These are phyloP conservation scores for Catharus ustulatus DNA, from an alignment of 2,797 vertebrate genomes.

Conservation along the genomic window DNA sequence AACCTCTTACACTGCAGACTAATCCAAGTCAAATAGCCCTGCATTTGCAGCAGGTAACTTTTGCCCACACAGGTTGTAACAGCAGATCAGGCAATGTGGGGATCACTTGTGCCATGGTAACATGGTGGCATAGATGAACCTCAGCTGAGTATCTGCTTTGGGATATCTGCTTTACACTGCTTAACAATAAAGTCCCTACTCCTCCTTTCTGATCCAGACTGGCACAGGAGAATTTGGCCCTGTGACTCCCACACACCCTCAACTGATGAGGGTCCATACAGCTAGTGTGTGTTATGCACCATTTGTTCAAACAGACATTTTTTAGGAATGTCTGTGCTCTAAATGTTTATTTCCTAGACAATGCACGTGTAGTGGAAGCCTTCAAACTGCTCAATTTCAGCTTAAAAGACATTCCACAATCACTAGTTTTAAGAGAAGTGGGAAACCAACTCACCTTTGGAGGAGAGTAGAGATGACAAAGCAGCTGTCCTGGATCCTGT, in stretches of 20 bases:
- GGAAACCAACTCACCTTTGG: constrained; percentile 73
- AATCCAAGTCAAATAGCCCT: neutral
- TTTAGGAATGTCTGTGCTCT: neutral
- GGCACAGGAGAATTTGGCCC: neutral
- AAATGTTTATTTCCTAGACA: neutral
- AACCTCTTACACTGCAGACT: neutral
- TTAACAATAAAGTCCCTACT: neutral
- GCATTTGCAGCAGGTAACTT: neutral
- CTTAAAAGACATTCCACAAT: neutral
- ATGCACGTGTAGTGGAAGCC: neutral
- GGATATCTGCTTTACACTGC: neutral
- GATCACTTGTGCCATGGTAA: accelerated
- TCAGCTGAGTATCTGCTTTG: neutral
- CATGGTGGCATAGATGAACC: accelerated
- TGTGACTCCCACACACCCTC: neutral
- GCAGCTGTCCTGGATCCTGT: constrained; percentile 50
- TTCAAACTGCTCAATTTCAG: neutral
- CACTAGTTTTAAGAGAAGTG: neutral
- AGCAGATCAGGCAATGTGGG: neutral
- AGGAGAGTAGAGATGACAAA: constrained; percentile 75
- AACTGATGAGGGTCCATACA: neutral
- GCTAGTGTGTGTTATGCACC: accelerated
- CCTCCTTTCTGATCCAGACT: neutral
- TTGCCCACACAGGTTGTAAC: neutral
- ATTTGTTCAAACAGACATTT: neutral